phyloP scores from a whole-genome alignment of 2,888 invertebrate species.

The Epistrophe grossulariae region DNA sequence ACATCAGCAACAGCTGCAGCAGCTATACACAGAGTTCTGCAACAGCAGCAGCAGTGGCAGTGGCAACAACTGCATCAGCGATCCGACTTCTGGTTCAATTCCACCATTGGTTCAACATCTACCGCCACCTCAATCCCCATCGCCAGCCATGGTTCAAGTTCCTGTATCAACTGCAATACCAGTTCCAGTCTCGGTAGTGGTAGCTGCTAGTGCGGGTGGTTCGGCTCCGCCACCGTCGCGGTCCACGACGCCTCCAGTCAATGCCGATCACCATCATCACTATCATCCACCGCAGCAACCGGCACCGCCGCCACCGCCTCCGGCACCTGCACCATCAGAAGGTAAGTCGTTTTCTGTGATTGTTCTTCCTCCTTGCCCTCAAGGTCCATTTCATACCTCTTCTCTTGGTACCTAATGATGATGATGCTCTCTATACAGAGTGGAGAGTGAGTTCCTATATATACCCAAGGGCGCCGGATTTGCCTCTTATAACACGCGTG shows the following conservation, averaged over 20 bases:
- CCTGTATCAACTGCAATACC: conserved; percentile 65
- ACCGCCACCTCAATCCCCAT: conserved; percentile 67
- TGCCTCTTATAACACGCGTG: conserved; percentile 35
- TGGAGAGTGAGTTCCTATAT: conserved; percentile 3
- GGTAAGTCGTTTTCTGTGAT: conserved; percentile 73
- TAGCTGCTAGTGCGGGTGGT: conserved; percentile 64
- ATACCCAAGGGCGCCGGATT: conserved; percentile 54
- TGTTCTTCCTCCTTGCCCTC: conserved; percentile 39
- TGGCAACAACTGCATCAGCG: conserved; percentile 76
- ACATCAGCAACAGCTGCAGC: conserved; percentile 79
- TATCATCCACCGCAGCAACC: conserved; percentile 75
- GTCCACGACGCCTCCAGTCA: conserved; percentile 61
- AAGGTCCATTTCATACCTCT: conserved; percentile 8
- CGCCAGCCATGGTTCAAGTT: conserved; percentile 73
- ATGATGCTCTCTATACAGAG: conserved; percentile 20
- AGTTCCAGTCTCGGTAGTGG: conserved; percentile 63
- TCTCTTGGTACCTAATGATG: conserved; percentile 48
- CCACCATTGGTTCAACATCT: conserved; percentile 66
- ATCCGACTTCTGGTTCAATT: conserved; percentile 56
- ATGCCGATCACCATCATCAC: conserved; percentile 54
- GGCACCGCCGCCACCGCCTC: conserved; percentile 49
- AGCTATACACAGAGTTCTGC: conserved; percentile 79
- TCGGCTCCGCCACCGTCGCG: conserved; percentile 35
- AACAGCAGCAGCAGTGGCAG: conserved; percentile 73
- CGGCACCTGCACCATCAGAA: conserved; percentile 63